These are phyloP conservation scores for Aphelenchoides besseyi DNA, from an alignment of 1,140 invertebrate species.

Conservation along the genomic window DNA sequence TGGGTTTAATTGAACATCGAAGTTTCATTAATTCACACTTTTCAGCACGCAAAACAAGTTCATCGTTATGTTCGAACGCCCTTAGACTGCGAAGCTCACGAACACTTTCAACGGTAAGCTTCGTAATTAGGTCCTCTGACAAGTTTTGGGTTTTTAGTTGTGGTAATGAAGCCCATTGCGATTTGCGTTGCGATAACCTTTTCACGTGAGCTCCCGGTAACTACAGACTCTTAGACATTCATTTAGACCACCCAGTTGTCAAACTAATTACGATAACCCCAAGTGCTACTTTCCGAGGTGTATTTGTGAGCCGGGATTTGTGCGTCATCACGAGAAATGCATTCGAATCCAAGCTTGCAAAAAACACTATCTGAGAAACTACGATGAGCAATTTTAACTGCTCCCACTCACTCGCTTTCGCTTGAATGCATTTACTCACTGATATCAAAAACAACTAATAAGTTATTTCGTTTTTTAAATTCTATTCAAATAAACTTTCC, in stretches of 20 bases:
- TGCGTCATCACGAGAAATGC: neutral
- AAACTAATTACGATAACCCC: neutral
- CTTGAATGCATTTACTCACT: too few species aligned
- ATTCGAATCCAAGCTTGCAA: too few species aligned
- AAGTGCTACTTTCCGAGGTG: constrained; percentile 12
- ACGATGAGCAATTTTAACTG: too few species aligned
- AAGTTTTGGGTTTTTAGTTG: too few species aligned
- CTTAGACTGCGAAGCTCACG: constrained; percentile 2
- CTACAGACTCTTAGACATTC: too few species aligned
- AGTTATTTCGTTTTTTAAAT: too few species aligned
- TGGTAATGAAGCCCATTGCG: neutral
- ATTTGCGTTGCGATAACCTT: neutral
- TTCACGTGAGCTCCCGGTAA: neutral
- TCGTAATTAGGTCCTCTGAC: too few species aligned
- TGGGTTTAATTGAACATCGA: neutral
- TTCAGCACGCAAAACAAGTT: constrained; percentile 1
- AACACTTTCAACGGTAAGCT: too few species aligned
- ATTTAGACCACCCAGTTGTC: neutral
- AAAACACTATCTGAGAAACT: too few species aligned
- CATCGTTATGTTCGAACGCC: neutral
- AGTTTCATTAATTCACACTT: neutral
- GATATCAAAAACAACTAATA: too few species aligned
- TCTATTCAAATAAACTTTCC: too few species aligned
- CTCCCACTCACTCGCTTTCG: too few species aligned
- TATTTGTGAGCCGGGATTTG: neutral